A percentile compares a stretch with the other conserved stretches of the same genome.
Conservation (phyloP, 2,888 invertebrate species). For the Apeira syringaria region DNA sequence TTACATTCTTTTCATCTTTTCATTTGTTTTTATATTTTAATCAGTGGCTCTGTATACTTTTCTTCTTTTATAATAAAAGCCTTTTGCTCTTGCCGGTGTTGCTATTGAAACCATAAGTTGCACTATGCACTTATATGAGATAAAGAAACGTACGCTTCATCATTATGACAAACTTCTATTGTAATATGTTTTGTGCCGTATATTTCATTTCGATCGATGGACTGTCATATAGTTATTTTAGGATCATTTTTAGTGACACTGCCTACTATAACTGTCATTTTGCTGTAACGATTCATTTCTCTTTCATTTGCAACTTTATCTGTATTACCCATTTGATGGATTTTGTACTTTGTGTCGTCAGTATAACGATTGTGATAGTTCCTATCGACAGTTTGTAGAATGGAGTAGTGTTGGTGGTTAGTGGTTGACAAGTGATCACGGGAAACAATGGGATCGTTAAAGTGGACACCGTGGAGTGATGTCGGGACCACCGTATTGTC, state of each 20-base stretch:
- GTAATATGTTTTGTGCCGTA: slow-evolving; percentile 8
- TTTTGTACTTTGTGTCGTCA: slow-evolving; percentile 37
- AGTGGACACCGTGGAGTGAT: slow-evolving; percentile 69
- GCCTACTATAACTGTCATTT: slow-evolving; percentile 67
- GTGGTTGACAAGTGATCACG: slow-evolving; percentile 69
- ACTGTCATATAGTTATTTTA: slow-evolving; percentile 63
- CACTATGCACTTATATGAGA: too few species aligned
- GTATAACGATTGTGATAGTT: slow-evolving; percentile 29
- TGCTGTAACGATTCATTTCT: slow-evolving; percentile 63
- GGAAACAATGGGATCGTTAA: slow-evolving; percentile 79
- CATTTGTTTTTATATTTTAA: too few species aligned
- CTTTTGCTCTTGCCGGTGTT: too few species aligned
- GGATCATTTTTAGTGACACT: slow-evolving; percentile 69
- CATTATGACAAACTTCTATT: too few species aligned
- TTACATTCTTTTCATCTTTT: too few species aligned
- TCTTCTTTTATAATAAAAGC: too few species aligned
- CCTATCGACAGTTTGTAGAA: not conserved
- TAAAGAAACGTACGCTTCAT: too few species aligned
- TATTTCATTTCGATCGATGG: slow-evolving; percentile 61
- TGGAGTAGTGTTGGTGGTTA: slow-evolving; percentile 32
- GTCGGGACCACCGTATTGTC: slow-evolving; percentile 70
- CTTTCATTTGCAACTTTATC: slow-evolving; percentile 36
- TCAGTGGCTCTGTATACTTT: too few species aligned
- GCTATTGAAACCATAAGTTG: too few species aligned
- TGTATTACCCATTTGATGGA: slow-evolving; percentile 19